These are phyloP conservation scores for Rhagoletis zephyria DNA, from an alignment of 1,140 invertebrate genomes.

Conservation along the genomic window DNA sequence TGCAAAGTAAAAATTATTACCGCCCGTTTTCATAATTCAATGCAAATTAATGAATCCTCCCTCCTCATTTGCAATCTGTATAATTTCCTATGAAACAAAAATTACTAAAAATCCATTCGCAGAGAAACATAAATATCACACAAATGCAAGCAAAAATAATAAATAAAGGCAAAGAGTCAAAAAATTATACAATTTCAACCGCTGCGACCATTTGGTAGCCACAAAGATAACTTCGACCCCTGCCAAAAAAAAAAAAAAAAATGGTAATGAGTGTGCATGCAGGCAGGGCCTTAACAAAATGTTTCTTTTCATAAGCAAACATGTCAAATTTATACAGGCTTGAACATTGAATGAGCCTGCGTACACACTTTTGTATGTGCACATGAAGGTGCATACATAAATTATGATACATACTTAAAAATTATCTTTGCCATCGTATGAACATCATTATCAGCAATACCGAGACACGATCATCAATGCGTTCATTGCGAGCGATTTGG, in stretches of 20 bases:
- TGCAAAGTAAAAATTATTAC: no score
- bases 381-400: neutral
- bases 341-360: neutral
- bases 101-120: neutral
- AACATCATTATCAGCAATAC: neutral
- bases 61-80: neutral
- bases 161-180: constrained; percentile 3
- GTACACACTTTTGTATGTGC: neutral
- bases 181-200: neutral
- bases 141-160: constrained; percentile 33
- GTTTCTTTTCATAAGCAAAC: constrained; percentile 35
- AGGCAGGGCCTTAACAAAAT: neutral
- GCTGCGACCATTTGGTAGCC: constrained; percentile 43
- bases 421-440: neutral
- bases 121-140: constrained; percentile 27
- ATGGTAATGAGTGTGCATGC: neutral
- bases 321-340: neutral
- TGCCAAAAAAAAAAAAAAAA: neutral
- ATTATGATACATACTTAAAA: neutral
- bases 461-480: neutral
- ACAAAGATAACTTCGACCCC: constrained; percentile 1
- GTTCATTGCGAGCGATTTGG: neutral
- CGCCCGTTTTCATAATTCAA: no score
- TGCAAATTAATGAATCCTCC: no score
- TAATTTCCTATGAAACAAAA: neutral